Base-by-base conservation (phyloP, 2,113 vertebrate genomes). In the western clawed frog (Xenopus tropicalis) region DNA sequence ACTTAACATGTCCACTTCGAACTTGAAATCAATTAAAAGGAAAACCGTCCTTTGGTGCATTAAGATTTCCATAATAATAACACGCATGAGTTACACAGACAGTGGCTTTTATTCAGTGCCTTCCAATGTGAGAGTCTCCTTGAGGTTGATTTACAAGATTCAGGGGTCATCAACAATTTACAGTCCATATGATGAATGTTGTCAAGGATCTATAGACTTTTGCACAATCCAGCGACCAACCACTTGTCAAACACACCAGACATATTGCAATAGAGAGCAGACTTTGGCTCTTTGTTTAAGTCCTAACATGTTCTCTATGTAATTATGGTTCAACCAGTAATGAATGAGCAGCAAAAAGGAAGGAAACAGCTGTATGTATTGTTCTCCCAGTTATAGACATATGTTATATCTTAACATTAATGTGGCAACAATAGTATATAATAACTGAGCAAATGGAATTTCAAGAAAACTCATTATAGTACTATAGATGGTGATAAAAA, bases 1-100 rank as follows among this genome's bases (percentile, higher is more conserved):
- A 78, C 66, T 48, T 64, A 69, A 61, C 51, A 71, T 81, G 57
- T 13, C 3, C 72, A 76, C 52, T 43, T 64, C 8, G 79, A 71
- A 66, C 29, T 8, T 11, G 17, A 21, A 74, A 44, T 66, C 77
- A 24, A 66, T 24, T 78, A 65, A 68, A 37, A 61, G 61, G 14
- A 68, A 46, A 0, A 58, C 24, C 61, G 1, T 42, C 63, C 71
- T 64, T 17, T 10, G 68, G 46, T 64, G 17, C 20, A 70, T 29
- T 14, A 42, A 43, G 0, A 22, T 19, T 20, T 77, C 13, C 42
- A 19, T 54, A 21, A 21, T 1, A n/a, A 68, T 0, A 71, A 52
- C 42, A 46, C n/a, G 23, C 2, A 20, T 61, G 17, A 20, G 48
- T 74, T 46, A 79, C 1, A 29, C 0, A 76, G 80, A 21, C 43